Conservation (phyloP, 2,888 invertebrate species). For the Drosophila nigritarsus region DNA sequence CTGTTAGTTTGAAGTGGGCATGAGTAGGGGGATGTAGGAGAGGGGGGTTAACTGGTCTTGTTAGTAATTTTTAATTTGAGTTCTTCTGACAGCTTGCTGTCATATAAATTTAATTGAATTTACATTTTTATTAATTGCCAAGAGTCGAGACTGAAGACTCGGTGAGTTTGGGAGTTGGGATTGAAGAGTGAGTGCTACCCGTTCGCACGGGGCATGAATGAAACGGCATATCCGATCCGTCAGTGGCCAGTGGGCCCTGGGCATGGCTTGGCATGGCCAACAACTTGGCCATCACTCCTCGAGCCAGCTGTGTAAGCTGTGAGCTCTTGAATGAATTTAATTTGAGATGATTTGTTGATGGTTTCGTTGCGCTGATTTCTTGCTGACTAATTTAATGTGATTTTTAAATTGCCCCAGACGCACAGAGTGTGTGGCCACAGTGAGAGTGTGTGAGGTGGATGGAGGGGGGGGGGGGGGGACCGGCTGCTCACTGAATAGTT, state of each 20-base stretch:
- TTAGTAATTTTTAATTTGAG: slow-evolving; percentile 84
- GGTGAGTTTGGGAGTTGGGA: slow-evolving; percentile 12
- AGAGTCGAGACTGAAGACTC: slow-evolving; percentile 15
- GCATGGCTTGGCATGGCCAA: slow-evolving; percentile 14
- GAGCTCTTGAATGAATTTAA: slow-evolving; percentile 77
- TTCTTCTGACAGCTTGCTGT: slow-evolving; percentile 84
- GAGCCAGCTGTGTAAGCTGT: slow-evolving; percentile 12
- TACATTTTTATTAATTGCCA: slow-evolving; percentile 84
- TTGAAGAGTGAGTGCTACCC: slow-evolving; percentile 46
- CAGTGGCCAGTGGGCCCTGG: background rate
- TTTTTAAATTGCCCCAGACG: slow-evolving; percentile 77
- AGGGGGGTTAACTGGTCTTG: slow-evolving; percentile 65
- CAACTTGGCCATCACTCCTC: slow-evolving; percentile 12
- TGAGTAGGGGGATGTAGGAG: background rate
- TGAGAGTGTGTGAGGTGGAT: background rate
- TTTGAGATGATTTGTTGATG: slow-evolving; percentile 81
- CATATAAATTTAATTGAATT: slow-evolving; percentile 85
- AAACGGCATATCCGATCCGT: slow-evolving; percentile 27
- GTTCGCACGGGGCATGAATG: slow-evolving; percentile 64
- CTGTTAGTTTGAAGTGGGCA: background rate
- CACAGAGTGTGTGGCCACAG: slow-evolving; percentile 61
- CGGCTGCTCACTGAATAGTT: slow-evolving; percentile 21
- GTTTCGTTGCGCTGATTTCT: slow-evolving; percentile 81
- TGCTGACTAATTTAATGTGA: slow-evolving; percentile 83
- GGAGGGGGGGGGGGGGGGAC: background rate